Conservation (phyloP, 2,888 invertebrate species). For the Lymantria monacha region DNA sequence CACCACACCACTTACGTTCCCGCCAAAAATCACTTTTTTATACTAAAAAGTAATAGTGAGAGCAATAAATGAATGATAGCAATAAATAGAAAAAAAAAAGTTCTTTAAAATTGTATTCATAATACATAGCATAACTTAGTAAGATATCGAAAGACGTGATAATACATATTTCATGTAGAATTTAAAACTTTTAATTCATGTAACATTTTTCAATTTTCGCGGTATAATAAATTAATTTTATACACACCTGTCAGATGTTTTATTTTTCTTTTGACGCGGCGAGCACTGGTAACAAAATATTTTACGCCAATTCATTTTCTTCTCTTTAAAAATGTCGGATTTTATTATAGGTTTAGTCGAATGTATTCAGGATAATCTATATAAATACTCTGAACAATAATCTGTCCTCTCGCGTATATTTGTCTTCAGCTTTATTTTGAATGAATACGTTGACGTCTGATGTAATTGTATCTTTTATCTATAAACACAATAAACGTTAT, state of each 20-base stretch:
- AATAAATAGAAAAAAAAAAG: neutral
- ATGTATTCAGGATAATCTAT: neutral
- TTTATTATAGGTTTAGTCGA: neutral
- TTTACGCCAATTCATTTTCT: constrained; percentile 35
- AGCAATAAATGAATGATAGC: neutral
- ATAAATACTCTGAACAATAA: neutral
- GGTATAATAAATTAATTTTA: neutral
- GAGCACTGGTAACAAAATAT: constrained; percentile 31
- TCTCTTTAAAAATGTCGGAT: constrained; percentile 6
- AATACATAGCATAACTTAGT: neutral
- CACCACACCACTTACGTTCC: neutral
- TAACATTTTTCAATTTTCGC: neutral
- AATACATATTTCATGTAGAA: neutral
- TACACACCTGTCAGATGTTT: constrained; percentile 24
- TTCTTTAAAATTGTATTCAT: neutral
- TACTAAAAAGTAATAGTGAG: neutral
- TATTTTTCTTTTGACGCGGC: constrained; percentile 4
- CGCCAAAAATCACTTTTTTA: neutral
- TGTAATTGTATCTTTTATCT: neutral
- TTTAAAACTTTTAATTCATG: neutral
- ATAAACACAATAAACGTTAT: neutral
- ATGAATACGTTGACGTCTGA: neutral
- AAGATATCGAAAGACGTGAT: too few relatives aligned
- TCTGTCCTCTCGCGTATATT: neutral
- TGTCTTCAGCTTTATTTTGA: neutral